Percentiles rank a stretch among this genome's conserved stretches.
These are phyloP conservation scores for Pelosia muscerda DNA, from an alignment of 2,888 invertebrate genomes.

Conservation along the genomic window DNA sequence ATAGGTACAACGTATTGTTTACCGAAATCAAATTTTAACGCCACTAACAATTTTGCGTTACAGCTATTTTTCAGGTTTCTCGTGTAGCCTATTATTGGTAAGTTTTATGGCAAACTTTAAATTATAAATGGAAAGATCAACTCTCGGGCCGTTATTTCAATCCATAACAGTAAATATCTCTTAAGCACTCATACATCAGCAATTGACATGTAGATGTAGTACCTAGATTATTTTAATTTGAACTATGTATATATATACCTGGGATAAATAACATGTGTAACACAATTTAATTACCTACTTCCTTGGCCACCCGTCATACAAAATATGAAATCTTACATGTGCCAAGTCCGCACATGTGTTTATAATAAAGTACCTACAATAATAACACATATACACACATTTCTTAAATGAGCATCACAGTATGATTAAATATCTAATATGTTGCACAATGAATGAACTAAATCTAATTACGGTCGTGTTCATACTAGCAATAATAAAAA, in stretches of 20 bases:
- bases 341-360: slow-evolving; percentile 4
- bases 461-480: not conserved
- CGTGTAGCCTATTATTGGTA: too few relatives aligned
- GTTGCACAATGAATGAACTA: not conserved
- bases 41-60: too few relatives aligned
- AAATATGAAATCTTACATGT: not conserved
- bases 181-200: not conserved
- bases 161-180: not conserved
- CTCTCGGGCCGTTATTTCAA: too few relatives aligned
- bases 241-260: not conserved
- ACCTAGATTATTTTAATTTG: not conserved
- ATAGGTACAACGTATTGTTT: too few relatives aligned
- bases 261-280: not conserved
- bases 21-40: too few relatives aligned
- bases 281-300: not conserved
- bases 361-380: not conserved
- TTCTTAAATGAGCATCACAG: not conserved
- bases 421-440: not conserved
- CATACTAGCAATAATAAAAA: not conserved
- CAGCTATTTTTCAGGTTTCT: too few relatives aligned
- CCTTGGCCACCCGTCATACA: not conserved
- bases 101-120: too few relatives aligned
- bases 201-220: not conserved
- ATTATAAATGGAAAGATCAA: too few relatives aligned
- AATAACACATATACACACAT: not conserved